Evolutionary conservation across 2,888 invertebrate genomes (phyloP).

Genomic region (Epinotia brunnichana): DNA sequence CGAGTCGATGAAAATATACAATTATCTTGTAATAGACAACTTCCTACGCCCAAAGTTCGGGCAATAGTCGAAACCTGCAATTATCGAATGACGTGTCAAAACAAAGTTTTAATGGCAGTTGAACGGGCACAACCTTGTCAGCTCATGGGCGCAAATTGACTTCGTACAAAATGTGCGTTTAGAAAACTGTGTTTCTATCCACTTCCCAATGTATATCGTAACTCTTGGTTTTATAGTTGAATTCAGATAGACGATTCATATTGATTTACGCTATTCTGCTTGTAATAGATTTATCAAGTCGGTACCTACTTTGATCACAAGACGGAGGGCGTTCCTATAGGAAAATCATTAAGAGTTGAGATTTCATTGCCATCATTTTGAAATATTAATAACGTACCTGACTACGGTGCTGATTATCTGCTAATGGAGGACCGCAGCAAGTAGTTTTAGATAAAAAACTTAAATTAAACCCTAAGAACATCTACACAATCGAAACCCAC

Average conservation of each 20-base stretch:
- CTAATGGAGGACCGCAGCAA: no score
- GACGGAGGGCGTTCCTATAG: conserved; percentile 26
- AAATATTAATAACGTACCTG: conserved; percentile 18
- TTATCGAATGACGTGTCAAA: conserved; percentile 50
- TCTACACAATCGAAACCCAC: no score
- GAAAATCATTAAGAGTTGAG: conserved; percentile 29
- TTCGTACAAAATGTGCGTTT: conserved; percentile 13
- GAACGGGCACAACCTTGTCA: conserved; percentile 44
- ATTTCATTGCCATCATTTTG: conserved; percentile 31
- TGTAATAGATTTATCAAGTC: neutral
- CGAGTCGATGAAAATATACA: conserved; percentile 33
- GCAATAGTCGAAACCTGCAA: conserved; percentile 47
- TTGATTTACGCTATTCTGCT: conserved; percentile 1
- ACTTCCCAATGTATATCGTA: neutral
- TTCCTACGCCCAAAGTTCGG: conserved; percentile 34
- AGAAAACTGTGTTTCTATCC: conserved; percentile 9
- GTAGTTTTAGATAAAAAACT: neutral
- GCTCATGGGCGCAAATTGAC: conserved; percentile 29
- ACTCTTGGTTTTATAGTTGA: conserved; percentile 2
- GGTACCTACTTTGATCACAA: conserved; percentile 25
- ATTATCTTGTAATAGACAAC: conserved; percentile 40
- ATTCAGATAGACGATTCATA: neutral
- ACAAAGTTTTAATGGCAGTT: conserved; percentile 50
- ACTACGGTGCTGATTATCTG: neutral
- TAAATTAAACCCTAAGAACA: no score